Conservation (phyloP, 2,113 vertebrate genomes). For the Albula goreensis region DNA sequence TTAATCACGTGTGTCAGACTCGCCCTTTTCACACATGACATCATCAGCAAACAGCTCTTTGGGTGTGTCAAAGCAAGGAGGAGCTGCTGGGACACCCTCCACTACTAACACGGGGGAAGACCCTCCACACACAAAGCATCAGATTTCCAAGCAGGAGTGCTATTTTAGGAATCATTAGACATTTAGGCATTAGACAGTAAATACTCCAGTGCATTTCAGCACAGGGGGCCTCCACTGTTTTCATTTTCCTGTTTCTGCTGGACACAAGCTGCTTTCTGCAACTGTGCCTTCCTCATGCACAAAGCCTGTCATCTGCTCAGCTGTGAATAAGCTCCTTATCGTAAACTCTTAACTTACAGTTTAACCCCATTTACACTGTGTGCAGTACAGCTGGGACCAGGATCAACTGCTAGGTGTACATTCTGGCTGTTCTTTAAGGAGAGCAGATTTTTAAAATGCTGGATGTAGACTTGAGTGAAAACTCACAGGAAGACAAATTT, state of each 20-base stretch:
- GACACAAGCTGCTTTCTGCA: not conserved
- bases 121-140: not conserved
- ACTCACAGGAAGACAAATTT: not conserved
- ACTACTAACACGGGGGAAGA: too few relatives aligned
- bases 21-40: not conserved
- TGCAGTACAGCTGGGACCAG: not conserved
- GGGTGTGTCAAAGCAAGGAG: not conserved
- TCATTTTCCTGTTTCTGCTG: not conserved
- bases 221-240: not conserved
- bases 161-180: too few relatives aligned
- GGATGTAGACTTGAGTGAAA: too few relatives aligned
- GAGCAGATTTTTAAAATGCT: too few relatives aligned
- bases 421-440: not conserved
- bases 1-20: not conserved
- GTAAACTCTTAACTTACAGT: not conserved
- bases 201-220: not conserved
- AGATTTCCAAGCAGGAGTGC: too few relatives aligned
- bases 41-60: constrained; percentile 8
- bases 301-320: not conserved
- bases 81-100: too few relatives aligned
- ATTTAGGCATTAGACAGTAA: not conserved
- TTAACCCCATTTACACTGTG: not conserved
- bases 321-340: not conserved
- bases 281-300: not conserved
- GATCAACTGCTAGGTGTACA: not conserved